Evolutionary conservation across 1,140 invertebrate genomes (phyloP).

Genomic region (Yoshiicerus persimilis): DNA sequence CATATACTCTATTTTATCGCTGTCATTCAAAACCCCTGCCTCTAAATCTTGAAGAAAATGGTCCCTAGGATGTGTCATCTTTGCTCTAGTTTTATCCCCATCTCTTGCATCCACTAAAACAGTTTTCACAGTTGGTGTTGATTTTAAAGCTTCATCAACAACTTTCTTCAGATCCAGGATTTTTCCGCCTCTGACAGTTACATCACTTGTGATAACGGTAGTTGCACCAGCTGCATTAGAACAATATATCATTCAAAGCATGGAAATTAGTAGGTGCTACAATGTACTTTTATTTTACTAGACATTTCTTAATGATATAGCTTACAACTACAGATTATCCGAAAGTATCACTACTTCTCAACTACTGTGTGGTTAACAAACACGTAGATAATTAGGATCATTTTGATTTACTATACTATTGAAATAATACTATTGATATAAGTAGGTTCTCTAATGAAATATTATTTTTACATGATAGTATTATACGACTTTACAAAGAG

Average conservation of each 20-base stretch:
- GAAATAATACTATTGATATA: too few species aligned
- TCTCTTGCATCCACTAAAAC: slow-evolving; percentile 59
- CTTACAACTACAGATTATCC: too few species aligned
- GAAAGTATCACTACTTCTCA: too few species aligned
- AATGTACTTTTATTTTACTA: too few species aligned
- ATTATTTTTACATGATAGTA: too few species aligned
- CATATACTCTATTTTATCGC: slow-evolving; percentile 55
- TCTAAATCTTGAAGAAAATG: slow-evolving; percentile 49
- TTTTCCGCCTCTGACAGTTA: slow-evolving; percentile 58
- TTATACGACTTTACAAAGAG: not conserved
- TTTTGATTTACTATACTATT: too few species aligned
- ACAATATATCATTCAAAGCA: too few species aligned
- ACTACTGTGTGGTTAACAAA: too few species aligned
- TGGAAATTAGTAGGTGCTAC: too few species aligned
- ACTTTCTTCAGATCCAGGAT: slow-evolving; percentile 58
- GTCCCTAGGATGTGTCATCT: slow-evolving; percentile 52
- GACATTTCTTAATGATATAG: too few species aligned
- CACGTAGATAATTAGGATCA: too few species aligned
- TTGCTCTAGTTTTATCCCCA: slow-evolving; percentile 44
- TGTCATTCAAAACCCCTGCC: slow-evolving; percentile 38
- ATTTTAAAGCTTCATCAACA: slow-evolving; percentile 58
- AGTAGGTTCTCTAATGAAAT: too few species aligned
- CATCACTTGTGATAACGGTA: slow-evolving; percentile 59
- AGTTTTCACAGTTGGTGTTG: slow-evolving; percentile 54
- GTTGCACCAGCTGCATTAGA: slow-evolving; percentile 55